phyloP scores from a whole-genome alignment of 1,140 invertebrate genomes.

The Trichomalopsis sarcophagae region DNA sequence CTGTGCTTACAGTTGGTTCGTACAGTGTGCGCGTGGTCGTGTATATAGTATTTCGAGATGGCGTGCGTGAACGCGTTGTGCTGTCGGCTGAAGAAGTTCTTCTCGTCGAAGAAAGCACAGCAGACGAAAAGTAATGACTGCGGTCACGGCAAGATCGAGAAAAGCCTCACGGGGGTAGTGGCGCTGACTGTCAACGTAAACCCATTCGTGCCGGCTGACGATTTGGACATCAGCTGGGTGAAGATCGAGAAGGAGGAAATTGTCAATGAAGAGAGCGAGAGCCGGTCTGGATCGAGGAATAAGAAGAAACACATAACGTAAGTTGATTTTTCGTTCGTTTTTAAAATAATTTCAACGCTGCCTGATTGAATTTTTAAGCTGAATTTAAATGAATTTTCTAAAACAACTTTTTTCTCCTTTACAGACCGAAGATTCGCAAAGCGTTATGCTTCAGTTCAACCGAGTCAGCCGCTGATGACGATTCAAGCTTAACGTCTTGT shows the following conservation, averaged over 20 bases:
- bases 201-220: slow-evolving; percentile 1
- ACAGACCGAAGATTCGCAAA: background rate
- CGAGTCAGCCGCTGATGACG: background rate
- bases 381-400: no score
- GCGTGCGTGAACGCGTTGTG: slow-evolving; percentile 12
- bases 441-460: background rate
- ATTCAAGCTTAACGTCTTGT: background rate
- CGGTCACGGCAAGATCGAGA: background rate
- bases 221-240: background rate
- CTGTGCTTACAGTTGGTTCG: background rate
- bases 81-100: slow-evolving; percentile 22
- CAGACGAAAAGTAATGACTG: no score
- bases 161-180: background rate
- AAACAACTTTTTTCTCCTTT: background rate
- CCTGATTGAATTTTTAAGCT: no score
- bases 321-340: background rate
- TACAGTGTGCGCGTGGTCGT: no score
- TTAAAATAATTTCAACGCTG: background rate
- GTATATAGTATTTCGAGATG: slow-evolving; percentile 6
- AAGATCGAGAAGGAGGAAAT: background rate
- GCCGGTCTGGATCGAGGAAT: background rate
- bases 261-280: background rate
- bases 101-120: background rate
- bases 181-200: background rate
- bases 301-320: background rate